phyloP scores from a whole-genome alignment of 2,113 vertebrate species.

The Motacilla alba region DNA sequence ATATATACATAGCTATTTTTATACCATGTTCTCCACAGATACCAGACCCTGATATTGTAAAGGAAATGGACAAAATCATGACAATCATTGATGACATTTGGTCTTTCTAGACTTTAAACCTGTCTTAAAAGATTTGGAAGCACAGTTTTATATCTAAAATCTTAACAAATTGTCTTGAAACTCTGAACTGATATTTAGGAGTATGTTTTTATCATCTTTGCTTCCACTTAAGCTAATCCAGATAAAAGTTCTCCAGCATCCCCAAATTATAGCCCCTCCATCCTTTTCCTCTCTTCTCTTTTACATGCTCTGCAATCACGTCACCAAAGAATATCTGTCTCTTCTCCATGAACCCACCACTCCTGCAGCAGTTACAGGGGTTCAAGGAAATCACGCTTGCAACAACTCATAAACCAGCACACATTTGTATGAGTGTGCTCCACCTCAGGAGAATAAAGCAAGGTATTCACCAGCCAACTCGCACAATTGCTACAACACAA shows the following conservation, averaged over 20 bases:
- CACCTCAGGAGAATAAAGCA: not conserved
- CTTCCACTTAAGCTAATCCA: not conserved
- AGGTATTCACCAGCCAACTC: not conserved
- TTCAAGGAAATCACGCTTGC: not conserved
- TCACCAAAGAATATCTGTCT: not conserved
- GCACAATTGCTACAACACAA: not conserved
- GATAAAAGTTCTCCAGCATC: not conserved
- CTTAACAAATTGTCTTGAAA: not conserved
- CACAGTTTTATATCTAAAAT: not conserved
- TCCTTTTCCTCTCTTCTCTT: not conserved
- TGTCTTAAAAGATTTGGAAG: not conserved
- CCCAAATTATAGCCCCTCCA: not conserved
- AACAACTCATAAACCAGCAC: not conserved
- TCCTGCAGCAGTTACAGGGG: not conserved
- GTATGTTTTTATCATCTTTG: not conserved
- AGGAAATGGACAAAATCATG: not conserved
- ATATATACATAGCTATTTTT: not conserved
- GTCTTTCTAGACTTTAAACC: not conserved
- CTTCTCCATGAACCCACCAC: not conserved
- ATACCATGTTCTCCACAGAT: not conserved
- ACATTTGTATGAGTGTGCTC: not conserved
- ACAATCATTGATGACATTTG: not conserved
- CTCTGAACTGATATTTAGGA: not conserved
- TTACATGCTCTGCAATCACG: not conserved
- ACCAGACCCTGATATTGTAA: not conserved